Percentiles rank a stretch among this genome's conserved stretches.
Conservation (phyloP, 1,140 invertebrate species). For the Watersipora subatra region DNA sequence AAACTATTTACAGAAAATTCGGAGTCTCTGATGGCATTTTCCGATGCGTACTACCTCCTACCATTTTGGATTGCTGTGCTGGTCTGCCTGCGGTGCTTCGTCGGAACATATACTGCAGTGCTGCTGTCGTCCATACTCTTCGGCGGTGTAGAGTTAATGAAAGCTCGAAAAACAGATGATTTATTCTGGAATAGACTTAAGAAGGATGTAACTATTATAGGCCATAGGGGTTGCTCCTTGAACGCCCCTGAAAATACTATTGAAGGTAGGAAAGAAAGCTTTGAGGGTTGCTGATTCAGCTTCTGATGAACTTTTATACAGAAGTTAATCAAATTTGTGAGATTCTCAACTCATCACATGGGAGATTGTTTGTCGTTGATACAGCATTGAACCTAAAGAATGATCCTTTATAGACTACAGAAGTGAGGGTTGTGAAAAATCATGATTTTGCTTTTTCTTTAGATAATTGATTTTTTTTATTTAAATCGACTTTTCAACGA, state of each 20-base stretch:
- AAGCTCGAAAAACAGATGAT: neutral
- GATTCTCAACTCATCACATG: neutral
- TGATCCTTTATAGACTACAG: no score
- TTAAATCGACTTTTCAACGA: no score
- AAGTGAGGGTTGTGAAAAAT: no score
- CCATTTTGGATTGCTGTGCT: neutral
- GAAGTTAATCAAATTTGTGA: slow-evolving; percentile 13
- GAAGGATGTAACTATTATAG: slow-evolving; percentile 33
- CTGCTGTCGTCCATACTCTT: neutral
- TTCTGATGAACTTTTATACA: no score
- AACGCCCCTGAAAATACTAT: slow-evolving; percentile 63
- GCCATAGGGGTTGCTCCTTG: slow-evolving; percentile 54
- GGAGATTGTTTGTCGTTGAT: no score
- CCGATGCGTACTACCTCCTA: no score
- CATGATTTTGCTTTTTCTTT: no score
- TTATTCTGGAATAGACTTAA: neutral
- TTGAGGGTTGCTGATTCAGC: no score
- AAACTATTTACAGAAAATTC: no score
- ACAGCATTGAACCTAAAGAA: no score
- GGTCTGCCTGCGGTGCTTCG: slow-evolving; percentile 37
- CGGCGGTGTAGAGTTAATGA: neutral
- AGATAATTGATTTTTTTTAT: no score
- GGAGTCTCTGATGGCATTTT: no score
- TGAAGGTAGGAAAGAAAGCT: slow-evolving; percentile 51
- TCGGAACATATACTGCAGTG: slow-evolving; percentile 45